Evolutionary conservation across 30 jellyfish, hydroid and myxozoan genomes (phyloP).

Genomic region (Cassiopea andromeda): DNA sequence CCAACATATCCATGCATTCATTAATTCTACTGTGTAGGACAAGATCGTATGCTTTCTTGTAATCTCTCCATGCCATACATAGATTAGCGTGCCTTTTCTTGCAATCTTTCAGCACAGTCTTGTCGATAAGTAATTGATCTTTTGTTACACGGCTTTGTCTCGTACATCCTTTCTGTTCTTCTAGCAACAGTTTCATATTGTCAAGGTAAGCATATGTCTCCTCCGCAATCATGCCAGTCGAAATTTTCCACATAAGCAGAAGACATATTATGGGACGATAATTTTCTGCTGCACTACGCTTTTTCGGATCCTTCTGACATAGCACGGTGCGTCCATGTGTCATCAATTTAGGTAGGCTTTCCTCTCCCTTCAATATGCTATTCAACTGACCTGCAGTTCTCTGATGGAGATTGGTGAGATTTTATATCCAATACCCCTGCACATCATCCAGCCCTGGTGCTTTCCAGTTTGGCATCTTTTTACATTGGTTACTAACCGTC

Average conservation of each 20-base stretch:
- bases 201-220: not conserved
- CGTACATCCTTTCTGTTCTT: constrained; percentile 38
- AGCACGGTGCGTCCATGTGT: not conserved
- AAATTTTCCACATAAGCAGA: not conserved
- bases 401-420: not conserved
- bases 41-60: constrained; percentile 5
- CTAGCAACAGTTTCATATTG: constrained; percentile 10
- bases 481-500: not conserved
- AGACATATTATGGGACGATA: not conserved
- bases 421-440: not conserved
- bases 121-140: constrained; percentile 37
- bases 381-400: not conserved
- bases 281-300: not conserved
- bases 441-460: not conserved
- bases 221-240: not conserved
- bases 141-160: constrained; percentile 44
- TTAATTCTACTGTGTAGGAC: constrained; percentile 25
- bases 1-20: constrained; percentile 14
- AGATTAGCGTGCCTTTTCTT: constrained; percentile 21
- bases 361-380: not conserved
- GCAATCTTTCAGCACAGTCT: constrained; percentile 36
- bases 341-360: not conserved
- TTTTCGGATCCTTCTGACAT: not conserved
- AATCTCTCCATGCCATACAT: constrained; percentile 32
- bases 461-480: not conserved